Evolutionary conservation across 2,888 invertebrate genomes (phyloP).

Genomic region (Meta bourneti): DNA sequence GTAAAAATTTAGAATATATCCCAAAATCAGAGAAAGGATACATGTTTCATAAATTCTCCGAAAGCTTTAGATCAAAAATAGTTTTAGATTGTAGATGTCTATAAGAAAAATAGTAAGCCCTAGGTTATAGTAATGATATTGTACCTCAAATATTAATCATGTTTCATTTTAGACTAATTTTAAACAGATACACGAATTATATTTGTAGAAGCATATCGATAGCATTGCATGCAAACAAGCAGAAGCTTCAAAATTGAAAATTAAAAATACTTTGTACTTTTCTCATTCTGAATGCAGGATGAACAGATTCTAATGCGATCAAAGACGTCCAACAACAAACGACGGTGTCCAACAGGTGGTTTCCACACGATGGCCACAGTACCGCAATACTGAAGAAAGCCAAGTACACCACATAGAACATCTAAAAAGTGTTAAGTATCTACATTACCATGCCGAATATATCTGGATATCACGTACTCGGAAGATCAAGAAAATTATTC

Average conservation of each 20-base stretch:
- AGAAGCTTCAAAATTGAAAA: too few species aligned
- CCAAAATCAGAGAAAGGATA: too few species aligned
- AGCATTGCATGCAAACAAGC: too few species aligned
- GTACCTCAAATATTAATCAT: background rate
- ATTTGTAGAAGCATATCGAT: too few species aligned
- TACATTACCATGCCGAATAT: too few species aligned
- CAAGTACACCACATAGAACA: conserved; percentile 79
- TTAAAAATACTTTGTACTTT: conserved; percentile 23
- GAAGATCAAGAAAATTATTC: too few species aligned
- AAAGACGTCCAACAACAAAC: conserved; percentile 79
- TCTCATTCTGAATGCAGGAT: conserved; percentile 64
- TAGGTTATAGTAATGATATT: background rate
- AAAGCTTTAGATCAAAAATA: background rate
- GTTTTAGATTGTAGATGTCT: background rate
- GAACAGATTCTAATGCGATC: conserved; percentile 76
- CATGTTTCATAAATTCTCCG: background rate
- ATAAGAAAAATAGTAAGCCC: background rate
- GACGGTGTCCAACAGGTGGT: conserved; percentile 79
- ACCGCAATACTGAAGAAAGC: conserved; percentile 79
- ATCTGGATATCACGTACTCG: too few species aligned
- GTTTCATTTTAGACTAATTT: background rate
- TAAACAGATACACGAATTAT: too few species aligned
- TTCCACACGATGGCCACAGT: conserved; percentile 81
- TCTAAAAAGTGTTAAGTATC: conserved; percentile 47
- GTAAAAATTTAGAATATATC: background rate